phyloP scores from a whole-genome alignment of 1,140 invertebrate species.

The Lepidotrigona ventralis region DNA sequence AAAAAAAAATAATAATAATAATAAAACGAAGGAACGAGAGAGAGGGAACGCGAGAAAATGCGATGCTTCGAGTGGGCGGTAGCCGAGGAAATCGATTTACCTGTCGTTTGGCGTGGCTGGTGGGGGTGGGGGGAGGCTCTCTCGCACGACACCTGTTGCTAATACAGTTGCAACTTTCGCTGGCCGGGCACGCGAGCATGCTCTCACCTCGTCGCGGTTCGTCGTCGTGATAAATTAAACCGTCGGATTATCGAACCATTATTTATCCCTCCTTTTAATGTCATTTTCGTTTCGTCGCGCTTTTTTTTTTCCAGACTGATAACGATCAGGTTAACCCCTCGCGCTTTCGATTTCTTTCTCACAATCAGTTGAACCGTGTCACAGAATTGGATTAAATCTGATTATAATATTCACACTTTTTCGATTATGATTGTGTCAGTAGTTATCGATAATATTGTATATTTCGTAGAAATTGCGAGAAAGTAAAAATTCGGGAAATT shows the following conservation, averaged over 20 bases:
- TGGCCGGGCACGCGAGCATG: not conserved
- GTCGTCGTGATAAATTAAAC: slow-evolving; percentile 23
- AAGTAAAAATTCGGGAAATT: no score
- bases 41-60: not conserved
- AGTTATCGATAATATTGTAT: no score
- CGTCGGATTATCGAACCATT: not conserved
- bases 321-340: not conserved
- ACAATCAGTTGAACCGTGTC: no score
- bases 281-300: not conserved
- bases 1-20: not conserved
- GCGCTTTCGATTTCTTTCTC: no score
- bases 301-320: not conserved
- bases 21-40: not conserved
- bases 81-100: slow-evolving; percentile 38
- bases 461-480: no score
- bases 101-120: not conserved
- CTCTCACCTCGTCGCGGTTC: not conserved
- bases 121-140: not conserved
- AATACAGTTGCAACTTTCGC: slow-evolving; percentile 42
- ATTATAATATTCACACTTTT: no score
- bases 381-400: no score
- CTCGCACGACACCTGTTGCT: slow-evolving; percentile 57
- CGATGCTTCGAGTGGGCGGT: not conserved
- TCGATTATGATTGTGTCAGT: no score
- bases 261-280: no score